phyloP scores from a whole-genome alignment of 2,888 invertebrate species.

The Callosobruchus maculatus region DNA sequence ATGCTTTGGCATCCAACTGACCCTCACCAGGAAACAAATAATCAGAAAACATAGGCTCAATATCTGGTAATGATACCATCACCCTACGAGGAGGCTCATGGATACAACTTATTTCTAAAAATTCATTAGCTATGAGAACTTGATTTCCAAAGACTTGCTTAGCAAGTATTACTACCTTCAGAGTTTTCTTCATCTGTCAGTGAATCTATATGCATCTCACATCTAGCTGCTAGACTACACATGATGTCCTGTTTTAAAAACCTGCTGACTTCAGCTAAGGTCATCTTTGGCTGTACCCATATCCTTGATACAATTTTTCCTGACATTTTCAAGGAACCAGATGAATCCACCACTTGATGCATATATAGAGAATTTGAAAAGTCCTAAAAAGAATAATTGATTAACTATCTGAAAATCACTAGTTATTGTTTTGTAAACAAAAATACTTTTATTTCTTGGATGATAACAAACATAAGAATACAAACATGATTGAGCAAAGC shows the following conservation, averaged over 20 bases:
- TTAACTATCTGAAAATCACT: neutral
- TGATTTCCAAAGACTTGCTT: neutral
- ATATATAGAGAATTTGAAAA: neutral
- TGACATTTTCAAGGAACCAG: constrained; percentile 66
- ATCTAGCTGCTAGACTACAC: constrained; percentile 77
- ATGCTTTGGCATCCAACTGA: constrained; percentile 73
- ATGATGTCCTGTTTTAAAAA: constrained; percentile 82
- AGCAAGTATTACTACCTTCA: constrained; percentile 54
- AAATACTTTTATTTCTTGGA: no score
- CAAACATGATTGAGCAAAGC: constrained; percentile 3
- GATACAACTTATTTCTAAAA: constrained; percentile 69
- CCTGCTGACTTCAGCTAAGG: constrained; percentile 65
- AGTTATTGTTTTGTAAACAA: no score
- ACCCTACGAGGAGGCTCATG: constrained; percentile 89
- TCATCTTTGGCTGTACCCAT: constrained; percentile 75
- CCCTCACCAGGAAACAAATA: constrained; percentile 91
- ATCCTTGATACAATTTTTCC: constrained; percentile 73
- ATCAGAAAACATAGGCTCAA: constrained; percentile 73
- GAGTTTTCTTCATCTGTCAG: constrained; percentile 77
- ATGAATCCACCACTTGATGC: constrained; percentile 52
- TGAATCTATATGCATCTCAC: constrained; percentile 92
- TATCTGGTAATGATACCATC: constrained; percentile 66
- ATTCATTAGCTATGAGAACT: neutral
- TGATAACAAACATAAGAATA: constrained; percentile 1
- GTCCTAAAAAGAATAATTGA: neutral